Conservation (phyloP, 1,140 invertebrate species). For the Stegodyphus mimosarum region DNA sequence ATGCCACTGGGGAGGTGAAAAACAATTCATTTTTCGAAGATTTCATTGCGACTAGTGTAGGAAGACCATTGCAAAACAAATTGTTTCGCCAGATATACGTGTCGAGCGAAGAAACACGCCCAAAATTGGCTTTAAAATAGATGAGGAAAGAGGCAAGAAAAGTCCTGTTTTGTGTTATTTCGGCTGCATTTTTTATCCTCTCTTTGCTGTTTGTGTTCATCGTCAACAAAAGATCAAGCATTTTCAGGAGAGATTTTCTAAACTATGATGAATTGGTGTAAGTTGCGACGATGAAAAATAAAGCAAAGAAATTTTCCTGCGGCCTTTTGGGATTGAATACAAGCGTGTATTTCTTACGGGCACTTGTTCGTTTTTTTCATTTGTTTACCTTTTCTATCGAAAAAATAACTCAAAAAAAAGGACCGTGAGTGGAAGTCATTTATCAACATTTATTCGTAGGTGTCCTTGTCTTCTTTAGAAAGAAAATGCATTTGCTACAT, state of each 20-base stretch:
- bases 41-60: neutral
- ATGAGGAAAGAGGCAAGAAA: conserved; percentile 2
- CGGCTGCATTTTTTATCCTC: conserved; percentile 5
- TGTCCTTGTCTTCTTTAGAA: too few species aligned
- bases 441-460: conserved; percentile 18
- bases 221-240: conserved; percentile 27
- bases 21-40: conserved; percentile 26
- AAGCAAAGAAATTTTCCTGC: conserved; percentile 9
- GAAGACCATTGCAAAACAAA: conserved; percentile 11
- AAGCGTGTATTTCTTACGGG: conserved; percentile 16
- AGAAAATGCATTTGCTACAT: too few species aligned
- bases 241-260: conserved; percentile 28
- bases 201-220: neutral
- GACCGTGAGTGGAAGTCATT: conserved; percentile 23
- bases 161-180: conserved; percentile 26
- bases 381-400: neutral
- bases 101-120: conserved; percentile 15
- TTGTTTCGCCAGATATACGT: conserved; percentile 30
- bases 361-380: neutral
- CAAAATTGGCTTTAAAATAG: conserved; percentile 15
- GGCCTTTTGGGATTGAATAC: neutral
- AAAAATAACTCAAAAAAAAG: neutral
- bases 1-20: too few species aligned
- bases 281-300: neutral
- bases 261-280: conserved; percentile 39